Evolutionary conservation across 2,888 invertebrate genomes (phyloP), one percentile per base, ranked within the genome.

Genomic region (Erebia epiphron): DNA sequence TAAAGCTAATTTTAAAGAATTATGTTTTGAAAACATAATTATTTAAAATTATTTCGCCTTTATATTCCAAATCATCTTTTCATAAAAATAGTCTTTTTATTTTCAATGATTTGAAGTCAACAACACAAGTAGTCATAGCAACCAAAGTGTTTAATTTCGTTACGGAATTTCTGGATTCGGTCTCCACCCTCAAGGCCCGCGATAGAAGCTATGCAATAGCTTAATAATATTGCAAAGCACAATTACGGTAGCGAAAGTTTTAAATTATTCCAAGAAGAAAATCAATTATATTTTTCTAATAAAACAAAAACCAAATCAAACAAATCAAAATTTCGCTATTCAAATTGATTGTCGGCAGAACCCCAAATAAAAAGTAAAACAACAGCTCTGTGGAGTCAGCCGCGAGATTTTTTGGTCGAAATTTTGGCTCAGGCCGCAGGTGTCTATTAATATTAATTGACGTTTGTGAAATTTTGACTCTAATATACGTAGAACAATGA

Each of bases 371-470:
- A 77, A 75, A 73, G 60, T 70, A 74, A 78, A 78, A 78, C 76
- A 78, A 75, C 75, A 73, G 66, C 75, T 76, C 74, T 58, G 75
- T 75, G 68, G 73, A 73, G 77, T 43, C 75, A 73, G 74, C 60
- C 75, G 73, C 76, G 75, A 70, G 67, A 75, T 77, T 78, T 80
- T 79, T 78, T 60, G 62, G 71, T 58, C 62, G 75, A 79, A 78
- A 71, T 78, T 79, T 80, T 79, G 75, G 78, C 79, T 79, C 78
- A 78, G 80, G 75, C 78, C 75, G 77, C 79, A 78, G 80, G 76
- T 80, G 81, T 80, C 78, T 79, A 79, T 80, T 79, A 80, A 80
- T 81, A 80, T 80, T 80, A 80, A 81, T 80, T 79, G 79, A 79
- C 79, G 78, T 79, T 80, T 76, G 79, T 77, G 75, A 77, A 79